These are phyloP conservation scores for Galago senegalensis DNA, from an alignment of 2,797 vertebrate genomes.

Conservation along the genomic window DNA sequence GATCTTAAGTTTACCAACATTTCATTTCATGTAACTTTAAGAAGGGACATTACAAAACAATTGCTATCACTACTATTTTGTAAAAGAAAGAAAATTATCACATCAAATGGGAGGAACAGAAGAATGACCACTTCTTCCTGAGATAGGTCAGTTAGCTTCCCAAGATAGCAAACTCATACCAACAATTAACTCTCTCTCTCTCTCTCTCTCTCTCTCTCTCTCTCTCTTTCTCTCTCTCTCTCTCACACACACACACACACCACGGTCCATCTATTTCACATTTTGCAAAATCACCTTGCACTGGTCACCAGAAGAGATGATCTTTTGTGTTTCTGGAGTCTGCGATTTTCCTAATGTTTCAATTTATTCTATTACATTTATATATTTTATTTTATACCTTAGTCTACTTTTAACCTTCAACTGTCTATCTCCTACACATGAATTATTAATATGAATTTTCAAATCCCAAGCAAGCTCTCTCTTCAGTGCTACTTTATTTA, in stretches of 20 bases:
- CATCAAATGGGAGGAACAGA: background rate
- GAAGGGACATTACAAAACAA: background rate
- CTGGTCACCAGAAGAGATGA: background rate
- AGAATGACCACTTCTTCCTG: background rate
- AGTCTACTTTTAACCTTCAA: background rate
- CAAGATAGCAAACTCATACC: background rate
- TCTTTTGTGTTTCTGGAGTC: background rate
- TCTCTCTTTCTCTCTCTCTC: no score
- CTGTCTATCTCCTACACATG: background rate
- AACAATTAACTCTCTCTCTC: background rate
- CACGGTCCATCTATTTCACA: background rate
- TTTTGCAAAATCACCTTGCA: background rate
- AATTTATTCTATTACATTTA: background rate
- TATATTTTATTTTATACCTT: background rate
- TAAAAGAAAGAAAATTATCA: background rate
- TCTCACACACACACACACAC: no score
- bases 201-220: no score
- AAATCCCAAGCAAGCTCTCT: background rate
- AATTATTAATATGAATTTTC: background rate
- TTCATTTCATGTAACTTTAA: background rate
- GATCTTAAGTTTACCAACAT: background rate
- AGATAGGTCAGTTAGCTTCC: background rate
- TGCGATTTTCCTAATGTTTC: background rate
- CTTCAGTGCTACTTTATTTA: background rate
- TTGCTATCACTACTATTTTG: background rate